Percentiles rank a stretch among this genome's conserved stretches.
These are phyloP conservation scores for Phoxinus phoxinus DNA, from an alignment of 2,113 vertebrate genomes.

Conservation along the genomic window DNA sequence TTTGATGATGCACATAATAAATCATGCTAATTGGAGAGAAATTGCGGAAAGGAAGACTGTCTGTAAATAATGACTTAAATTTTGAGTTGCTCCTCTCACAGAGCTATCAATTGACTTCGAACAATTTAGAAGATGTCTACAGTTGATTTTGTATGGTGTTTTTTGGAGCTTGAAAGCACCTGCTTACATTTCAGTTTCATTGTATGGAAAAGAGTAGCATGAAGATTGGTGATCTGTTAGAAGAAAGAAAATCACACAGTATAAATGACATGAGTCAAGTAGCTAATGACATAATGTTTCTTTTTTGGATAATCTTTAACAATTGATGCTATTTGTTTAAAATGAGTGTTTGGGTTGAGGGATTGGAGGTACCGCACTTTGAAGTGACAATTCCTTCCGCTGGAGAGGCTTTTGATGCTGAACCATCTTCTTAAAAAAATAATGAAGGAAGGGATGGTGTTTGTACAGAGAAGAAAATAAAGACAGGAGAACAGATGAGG, in stretches of 20 bases:
- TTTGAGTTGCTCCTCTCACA: background rate
- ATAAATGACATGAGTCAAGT: background rate
- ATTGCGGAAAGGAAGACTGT: background rate
- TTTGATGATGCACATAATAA: background rate
- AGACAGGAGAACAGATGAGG: background rate
- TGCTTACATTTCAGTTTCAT: background rate
- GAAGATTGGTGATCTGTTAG: background rate
- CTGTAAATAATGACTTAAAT: background rate
- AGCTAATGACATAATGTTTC: background rate
- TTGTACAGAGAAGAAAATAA: background rate
- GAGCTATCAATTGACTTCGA: background rate
- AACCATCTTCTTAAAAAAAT: slow-evolving; percentile 69
- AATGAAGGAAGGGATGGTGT: slow-evolving; percentile 60
- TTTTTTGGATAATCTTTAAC: slow-evolving; percentile 59
- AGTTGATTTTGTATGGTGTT: background rate
- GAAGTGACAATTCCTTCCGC: slow-evolving; percentile 59
- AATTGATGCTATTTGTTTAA: slow-evolving; percentile 69
- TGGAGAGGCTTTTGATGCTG: slow-evolving; percentile 69
- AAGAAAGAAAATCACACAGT: background rate
- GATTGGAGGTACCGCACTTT: slow-evolving; percentile 60
- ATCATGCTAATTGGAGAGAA: background rate
- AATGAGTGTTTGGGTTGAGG: slow-evolving; percentile 55
- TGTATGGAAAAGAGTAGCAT: background rate
- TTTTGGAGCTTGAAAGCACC: background rate
- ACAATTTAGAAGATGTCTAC: background rate